Evolutionary conservation across 2,113 vertebrate species (phyloP), one percentile per base, ranked within the genome.

Genomic region (Salvelinus fontinalis): DNA sequence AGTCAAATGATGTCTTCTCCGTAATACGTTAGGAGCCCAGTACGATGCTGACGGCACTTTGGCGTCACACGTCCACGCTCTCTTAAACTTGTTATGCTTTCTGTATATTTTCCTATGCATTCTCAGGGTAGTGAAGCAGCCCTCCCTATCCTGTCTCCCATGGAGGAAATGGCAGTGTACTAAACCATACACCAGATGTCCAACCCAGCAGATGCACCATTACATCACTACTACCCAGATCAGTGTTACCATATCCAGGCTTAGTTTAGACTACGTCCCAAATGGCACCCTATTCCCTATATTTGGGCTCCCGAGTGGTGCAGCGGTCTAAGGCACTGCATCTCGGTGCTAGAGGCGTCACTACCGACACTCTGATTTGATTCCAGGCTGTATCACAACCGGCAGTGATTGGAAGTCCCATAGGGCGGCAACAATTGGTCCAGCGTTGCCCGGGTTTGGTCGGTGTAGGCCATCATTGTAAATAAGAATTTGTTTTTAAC

Each of bases 121-220:
- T 44, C 39, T 44, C 27, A 67, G 9, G 20, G 16, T 16, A 39
- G 67, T 8, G 16, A 3, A 44, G 18, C 13, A 11, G 29, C 67
- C 18, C 57, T 65, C 24, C 7, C 60, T n/a, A 5, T 27, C 22
- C 31, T 48, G 11, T 57, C 18, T 69, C 67, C n/a, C 31, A 34
- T 20, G 26, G 51, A 76, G 22, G 60, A 70, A 18, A 60, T 49
- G 24, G 4, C 20, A n/a, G 31, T 70, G 5, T 34, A 16, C 54
- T 57, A 57, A 49, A 54, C 27, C 11, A 62, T 44, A 54, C 26
- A 11, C 54, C 72, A 49, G 73, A 79, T 75, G 73, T 70, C 73
- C 57, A 16, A 1, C 60, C 12, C 18, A 39, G 44, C 60, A 31
- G 49, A 29, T 70, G 13, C 24, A 31, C 54, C 44, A 44, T 75